Evolutionary conservation across 2,113 vertebrate species (phyloP).

Genomic region (Toxotes jaculatrix): DNA sequence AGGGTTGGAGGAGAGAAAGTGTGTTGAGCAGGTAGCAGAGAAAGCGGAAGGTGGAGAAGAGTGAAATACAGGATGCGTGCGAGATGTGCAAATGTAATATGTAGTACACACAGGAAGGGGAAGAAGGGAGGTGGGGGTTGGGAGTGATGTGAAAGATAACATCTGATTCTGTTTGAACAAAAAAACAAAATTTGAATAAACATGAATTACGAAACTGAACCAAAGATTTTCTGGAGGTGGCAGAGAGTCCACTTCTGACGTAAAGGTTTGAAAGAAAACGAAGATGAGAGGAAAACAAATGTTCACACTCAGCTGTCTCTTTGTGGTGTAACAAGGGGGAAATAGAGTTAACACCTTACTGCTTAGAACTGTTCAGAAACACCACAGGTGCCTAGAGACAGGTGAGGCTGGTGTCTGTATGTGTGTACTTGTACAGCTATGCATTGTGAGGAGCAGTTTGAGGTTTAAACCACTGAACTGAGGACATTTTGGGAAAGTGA

Average conservation of each 20-base stretch:
- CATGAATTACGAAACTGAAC: neutral
- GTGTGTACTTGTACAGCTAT: too few relatives aligned
- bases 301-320: neutral
- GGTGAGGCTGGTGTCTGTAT: neutral
- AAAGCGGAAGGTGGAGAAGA: slow-evolving; percentile 26
- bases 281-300: neutral
- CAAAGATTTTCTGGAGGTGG: neutral
- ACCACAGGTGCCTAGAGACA: neutral
- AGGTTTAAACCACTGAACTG: too few relatives aligned
- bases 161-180: slow-evolving; percentile 33
- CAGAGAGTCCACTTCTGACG: neutral
- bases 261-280: neutral
- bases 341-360: neutral
- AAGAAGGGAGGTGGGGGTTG: neutral
- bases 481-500: too few relatives aligned
- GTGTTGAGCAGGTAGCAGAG: slow-evolving; percentile 20
- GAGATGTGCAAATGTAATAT: slow-evolving; percentile 30
- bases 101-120: slow-evolving; percentile 26
- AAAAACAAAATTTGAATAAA: neutral
- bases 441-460: too few relatives aligned
- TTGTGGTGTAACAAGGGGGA: neutral
- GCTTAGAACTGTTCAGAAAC: neutral
- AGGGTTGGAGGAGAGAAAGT: neutral
- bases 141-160: slow-evolving; percentile 13
- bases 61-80: slow-evolving; percentile 49